Conservation (phyloP, 2,113 vertebrate species). For the Caracal caracal region DNA sequence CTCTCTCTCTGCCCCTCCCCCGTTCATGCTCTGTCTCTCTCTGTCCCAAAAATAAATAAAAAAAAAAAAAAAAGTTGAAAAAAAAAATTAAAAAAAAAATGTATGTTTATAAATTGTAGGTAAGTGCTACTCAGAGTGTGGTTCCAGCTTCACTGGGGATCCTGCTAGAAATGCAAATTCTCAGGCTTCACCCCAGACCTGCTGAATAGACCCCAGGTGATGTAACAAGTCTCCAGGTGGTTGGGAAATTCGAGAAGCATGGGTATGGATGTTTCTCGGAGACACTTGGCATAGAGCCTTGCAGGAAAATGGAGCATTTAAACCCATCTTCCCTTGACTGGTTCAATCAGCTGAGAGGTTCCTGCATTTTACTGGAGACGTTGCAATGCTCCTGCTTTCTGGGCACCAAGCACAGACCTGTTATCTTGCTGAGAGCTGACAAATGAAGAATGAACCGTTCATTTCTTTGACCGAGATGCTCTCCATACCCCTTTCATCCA, state of each 20-base stretch:
- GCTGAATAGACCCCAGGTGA: background rate
- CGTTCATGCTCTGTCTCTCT: no score
- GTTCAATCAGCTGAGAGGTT: background rate
- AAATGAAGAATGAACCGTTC: background rate
- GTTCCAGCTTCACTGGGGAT: background rate
- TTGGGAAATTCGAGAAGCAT: rapidly evolving
- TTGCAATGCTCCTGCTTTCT: background rate
- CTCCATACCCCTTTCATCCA: background rate
- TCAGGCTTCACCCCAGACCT: background rate
- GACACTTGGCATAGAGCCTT: background rate
- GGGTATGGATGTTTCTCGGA: background rate
- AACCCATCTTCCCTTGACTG: background rate
- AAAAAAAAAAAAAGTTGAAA: no score
- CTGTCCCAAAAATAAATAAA: no score
- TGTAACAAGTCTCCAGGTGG: background rate
- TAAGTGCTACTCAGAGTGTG: background rate
- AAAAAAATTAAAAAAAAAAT: no score
- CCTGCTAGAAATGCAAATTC: background rate
- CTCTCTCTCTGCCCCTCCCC: no score
- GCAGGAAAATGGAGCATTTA: background rate
- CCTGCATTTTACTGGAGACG: rapidly evolving
- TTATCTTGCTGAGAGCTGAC: background rate
- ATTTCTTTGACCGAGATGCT: background rate
- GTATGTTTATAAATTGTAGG: background rate
- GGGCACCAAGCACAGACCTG: background rate